Percentiles rank a stretch among this genome's conserved stretches.
Conservation (phyloP, 2,113 vertebrate species). For the Pollachius pollachius region DNA sequence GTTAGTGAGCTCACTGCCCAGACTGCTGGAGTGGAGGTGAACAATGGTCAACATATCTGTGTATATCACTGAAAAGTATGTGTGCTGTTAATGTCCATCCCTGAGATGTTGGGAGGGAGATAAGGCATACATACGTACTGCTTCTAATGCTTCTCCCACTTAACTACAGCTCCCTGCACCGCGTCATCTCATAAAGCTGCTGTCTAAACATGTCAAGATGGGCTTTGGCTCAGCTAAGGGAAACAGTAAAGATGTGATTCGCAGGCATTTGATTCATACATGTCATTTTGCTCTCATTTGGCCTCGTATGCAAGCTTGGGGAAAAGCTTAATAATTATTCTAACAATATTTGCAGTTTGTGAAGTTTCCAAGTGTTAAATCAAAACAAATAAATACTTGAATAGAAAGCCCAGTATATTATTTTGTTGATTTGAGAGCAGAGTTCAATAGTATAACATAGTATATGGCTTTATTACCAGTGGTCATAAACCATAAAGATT, state of each 20-base stretch:
- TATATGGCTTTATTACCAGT: too few relatives aligned
- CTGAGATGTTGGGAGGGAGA: conserved; percentile 16
- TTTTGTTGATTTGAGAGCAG: too few relatives aligned
- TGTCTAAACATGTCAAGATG: conserved; percentile 11
- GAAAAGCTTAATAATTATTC: too few relatives aligned
- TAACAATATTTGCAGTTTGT: too few relatives aligned
- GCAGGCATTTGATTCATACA: neutral
- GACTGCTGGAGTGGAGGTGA: conserved; percentile 47
- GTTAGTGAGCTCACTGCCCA: conserved; percentile 8
- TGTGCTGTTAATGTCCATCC: conserved; percentile 24
- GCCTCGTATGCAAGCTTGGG: too few relatives aligned
- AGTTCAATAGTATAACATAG: too few relatives aligned
- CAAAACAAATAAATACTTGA: too few relatives aligned
- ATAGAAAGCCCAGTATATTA: too few relatives aligned
- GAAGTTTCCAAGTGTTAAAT: too few relatives aligned
- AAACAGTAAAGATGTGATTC: neutral
- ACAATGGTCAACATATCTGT: conserved; percentile 9
- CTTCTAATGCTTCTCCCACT: conserved; percentile 29
- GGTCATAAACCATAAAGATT: too few relatives aligned
- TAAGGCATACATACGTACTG: neutral
- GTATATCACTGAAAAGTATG: conserved; percentile 15
- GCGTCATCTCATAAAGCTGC: conserved; percentile 6
- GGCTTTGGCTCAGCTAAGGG: neutral
- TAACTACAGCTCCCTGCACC: conserved; percentile 8
- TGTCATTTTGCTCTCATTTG: neutral